A percentile compares a stretch with the other conserved stretches of the same genome.
Evolutionary conservation across 2,888 invertebrate species (phyloP).

Genomic region (Cheilosia soror): DNA sequence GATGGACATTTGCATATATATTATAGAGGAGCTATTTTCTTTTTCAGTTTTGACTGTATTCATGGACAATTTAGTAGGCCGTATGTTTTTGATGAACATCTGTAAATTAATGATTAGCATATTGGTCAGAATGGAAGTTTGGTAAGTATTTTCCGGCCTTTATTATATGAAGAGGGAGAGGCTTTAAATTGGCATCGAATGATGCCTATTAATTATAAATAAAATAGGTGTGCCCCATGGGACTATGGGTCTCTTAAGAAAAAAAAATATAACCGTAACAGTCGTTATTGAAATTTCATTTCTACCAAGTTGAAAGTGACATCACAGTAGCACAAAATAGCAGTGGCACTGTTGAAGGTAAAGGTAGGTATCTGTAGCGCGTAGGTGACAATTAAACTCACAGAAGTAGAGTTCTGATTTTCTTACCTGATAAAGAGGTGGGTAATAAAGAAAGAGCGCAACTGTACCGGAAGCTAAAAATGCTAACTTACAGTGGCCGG

Average conservation of each 20-base stretch:
- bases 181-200: not conserved
- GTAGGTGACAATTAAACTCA: too few relatives aligned
- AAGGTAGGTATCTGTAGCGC: too few relatives aligned
- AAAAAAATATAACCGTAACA: not conserved
- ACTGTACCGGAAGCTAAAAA: too few relatives aligned
- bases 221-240: not conserved
- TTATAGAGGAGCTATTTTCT: not conserved
- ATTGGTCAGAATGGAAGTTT: not conserved
- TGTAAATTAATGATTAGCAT: constrained; percentile 1
- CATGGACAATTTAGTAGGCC: constrained; percentile 8
- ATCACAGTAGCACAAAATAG: too few relatives aligned
- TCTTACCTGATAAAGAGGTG: too few relatives aligned
- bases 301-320: too few relatives aligned
- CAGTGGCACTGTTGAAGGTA: too few relatives aligned
- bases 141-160: not conserved
- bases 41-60: not conserved
- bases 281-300: not conserved
- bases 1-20: constrained; percentile 25
- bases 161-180: not conserved
- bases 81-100: not conserved
- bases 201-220: not conserved
- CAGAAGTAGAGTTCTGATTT: too few relatives aligned
- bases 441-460: too few relatives aligned
- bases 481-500: too few relatives aligned
- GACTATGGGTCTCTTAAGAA: not conserved